phyloP scores from a whole-genome alignment of 2,888 invertebrate genomes.

The Sialis fuliginosa region DNA sequence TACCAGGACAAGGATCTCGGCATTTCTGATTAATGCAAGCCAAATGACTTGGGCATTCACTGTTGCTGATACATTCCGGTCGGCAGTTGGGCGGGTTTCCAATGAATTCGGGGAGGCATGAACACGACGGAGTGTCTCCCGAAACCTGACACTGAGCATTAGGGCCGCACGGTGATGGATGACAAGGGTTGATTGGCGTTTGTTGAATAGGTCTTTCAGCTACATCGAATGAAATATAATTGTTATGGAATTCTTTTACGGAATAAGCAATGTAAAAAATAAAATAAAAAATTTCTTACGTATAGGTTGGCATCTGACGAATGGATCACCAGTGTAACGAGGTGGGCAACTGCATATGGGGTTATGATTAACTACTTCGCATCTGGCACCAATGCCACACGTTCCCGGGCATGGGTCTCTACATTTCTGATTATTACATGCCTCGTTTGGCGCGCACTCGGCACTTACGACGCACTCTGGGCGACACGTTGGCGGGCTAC shows the following conservation, averaged over 20 bases:
- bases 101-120: constrained; percentile 27
- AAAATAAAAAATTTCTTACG: constrained; percentile 13
- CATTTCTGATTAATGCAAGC: constrained; percentile 34
- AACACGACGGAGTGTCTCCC: constrained; percentile 29
- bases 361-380: constrained; percentile 50
- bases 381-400: constrained; percentile 39
- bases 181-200: constrained; percentile 31
- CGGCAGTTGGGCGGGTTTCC: constrained; percentile 35
- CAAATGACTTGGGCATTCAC: constrained; percentile 24
- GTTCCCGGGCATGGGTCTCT: constrained; percentile 33
- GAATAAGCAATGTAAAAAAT: constrained; percentile 1
- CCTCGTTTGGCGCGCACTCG: constrained; percentile 28
- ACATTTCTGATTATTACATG: constrained; percentile 33
- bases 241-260: background rate
- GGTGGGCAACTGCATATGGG: constrained; percentile 36
- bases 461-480: constrained; percentile 31
- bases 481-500: constrained; percentile 33
- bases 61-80: constrained; percentile 25
- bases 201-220: constrained; percentile 21
- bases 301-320: constrained; percentile 25
- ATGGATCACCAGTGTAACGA: constrained; percentile 48
- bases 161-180: constrained; percentile 30
- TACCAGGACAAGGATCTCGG: constrained; percentile 29
- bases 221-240: constrained; percentile 15
- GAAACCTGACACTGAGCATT: constrained; percentile 29